Base-by-base conservation (phyloP, 2,797 vertebrate genomes). In the Spheniscus humboldti region DNA sequence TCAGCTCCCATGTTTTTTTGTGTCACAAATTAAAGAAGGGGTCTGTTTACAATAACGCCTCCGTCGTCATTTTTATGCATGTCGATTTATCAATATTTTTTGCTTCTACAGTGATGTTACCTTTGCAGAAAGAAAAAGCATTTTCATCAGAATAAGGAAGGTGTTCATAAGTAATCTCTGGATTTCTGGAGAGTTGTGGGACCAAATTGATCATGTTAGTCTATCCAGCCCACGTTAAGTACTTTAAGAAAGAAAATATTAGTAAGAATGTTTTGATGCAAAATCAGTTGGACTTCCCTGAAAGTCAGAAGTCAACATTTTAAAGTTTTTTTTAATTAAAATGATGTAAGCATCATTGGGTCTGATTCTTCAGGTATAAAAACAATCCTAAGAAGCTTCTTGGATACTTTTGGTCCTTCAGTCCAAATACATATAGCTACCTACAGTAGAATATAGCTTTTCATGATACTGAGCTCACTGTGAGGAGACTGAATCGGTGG, bases 21-120 rank as follows among this genome's bases (percentile, higher is more conserved):
- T 92, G 71, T 90, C 75, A 59, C 84, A 95, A 96, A 92, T 96
- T 95, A 89, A 90, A 73, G 45, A 83, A 91, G 14, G 23, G 13
- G 12, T 76, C 35, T 95, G 75, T 96, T 97, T 91, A 91, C 86
- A 64, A 90, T 90, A 96, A 60, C 6, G 6, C 24, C 41, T 72
- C 27, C 60, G 27, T 74, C 6, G 20, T 80, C 43, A 71, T 91
- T 93, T 96, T 95, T 90, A 72, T 87, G 82, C 52, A 30, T 50
- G 72, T 52, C 8, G 1, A 81, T 81, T 92, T 87, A 76, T 94
- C 84, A 84, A 31, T 89, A 37, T 64, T 76, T 85, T 92, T 81
- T 94, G 8, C 55, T 92, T 90, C 31, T 50, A 66, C 19, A 73
- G 19, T 33, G 22, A 37, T 85, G 25, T 77, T 93, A 48, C 37